Conservation (phyloP, 2,888 invertebrate species). For the Tipula vernalis region DNA sequence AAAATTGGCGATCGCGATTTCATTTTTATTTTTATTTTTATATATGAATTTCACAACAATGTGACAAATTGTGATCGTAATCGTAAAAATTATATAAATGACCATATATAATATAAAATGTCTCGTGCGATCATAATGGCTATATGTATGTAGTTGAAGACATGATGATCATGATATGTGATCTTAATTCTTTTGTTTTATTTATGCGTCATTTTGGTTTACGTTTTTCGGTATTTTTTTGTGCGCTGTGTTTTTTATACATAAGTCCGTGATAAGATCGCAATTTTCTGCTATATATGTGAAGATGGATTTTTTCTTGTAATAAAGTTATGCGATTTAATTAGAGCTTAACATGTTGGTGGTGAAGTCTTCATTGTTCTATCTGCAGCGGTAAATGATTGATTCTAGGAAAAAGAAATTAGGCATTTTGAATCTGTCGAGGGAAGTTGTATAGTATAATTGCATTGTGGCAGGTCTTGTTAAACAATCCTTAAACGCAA, state of each 20-base stretch:
- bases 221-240: neutral
- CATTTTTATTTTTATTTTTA: neutral
- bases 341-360: neutral
- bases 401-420: no score
- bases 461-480: no score
- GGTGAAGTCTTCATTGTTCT: neutral
- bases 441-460: no score
- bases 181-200: neutral
- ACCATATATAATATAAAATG: neutral
- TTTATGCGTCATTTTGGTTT: neutral
- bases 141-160: neutral
- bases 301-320: neutral
- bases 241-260: neutral
- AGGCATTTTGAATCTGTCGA: no score
- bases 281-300: neutral
- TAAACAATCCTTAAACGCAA: no score
- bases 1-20: neutral
- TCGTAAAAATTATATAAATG: neutral
- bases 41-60: neutral
- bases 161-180: neutral
- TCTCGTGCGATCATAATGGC: neutral
- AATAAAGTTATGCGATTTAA: neutral
- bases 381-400: no score
- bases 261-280: neutral
- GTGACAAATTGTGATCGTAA: conserved; percentile 4